phyloP scores from a whole-genome alignment of 2,113 vertebrate genomes.

The Nasalis larvatus region DNA sequence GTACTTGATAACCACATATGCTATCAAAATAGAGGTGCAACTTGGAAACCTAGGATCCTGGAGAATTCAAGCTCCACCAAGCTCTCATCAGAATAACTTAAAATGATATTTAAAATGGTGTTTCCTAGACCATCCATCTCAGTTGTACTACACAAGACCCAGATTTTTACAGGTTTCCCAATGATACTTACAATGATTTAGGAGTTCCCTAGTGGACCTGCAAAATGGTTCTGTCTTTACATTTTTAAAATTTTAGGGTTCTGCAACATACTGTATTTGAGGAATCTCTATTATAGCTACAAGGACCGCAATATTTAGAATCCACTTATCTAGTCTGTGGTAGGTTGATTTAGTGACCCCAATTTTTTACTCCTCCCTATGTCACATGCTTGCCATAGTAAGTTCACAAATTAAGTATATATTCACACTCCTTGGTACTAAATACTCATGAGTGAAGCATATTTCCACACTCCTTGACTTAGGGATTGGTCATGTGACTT shows the following conservation, averaged over 20 bases:
- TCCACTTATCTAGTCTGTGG: background rate
- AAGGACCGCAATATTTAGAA: background rate
- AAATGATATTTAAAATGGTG: background rate
- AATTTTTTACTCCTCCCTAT: background rate
- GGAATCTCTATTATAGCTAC: background rate
- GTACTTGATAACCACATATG: background rate
- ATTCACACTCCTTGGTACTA: background rate
- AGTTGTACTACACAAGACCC: background rate
- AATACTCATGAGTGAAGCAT: background rate
- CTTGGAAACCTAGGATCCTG: background rate
- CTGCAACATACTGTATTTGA: background rate
- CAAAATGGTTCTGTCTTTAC: background rate
- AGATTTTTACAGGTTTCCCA: background rate
- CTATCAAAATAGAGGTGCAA: conserved; percentile 4
- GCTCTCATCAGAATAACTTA: background rate
- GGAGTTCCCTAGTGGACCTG: background rate
- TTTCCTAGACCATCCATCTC: background rate
- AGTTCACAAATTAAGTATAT: background rate
- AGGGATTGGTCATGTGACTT: background rate
- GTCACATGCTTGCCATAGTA: background rate
- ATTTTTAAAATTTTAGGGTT: background rate
- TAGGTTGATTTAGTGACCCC: background rate
- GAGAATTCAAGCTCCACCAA: background rate
- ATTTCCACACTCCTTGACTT: background rate
- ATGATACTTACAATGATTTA: background rate